A percentile compares a stretch with the other conserved stretches of the same genome.
Conservation (phyloP, 2,113 vertebrate species). For the Sander vitreus region DNA sequence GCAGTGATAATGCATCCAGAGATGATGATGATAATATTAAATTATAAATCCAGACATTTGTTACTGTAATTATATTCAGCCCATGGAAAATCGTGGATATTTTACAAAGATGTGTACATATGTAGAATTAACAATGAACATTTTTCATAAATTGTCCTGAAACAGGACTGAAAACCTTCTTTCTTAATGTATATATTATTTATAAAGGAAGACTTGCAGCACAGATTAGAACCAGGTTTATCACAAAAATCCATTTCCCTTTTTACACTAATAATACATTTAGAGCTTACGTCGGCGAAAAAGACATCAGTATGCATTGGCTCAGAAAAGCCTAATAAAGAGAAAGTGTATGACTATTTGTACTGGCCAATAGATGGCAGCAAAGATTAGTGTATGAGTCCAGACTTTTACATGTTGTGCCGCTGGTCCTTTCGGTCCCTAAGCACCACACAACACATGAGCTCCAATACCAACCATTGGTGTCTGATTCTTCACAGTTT, state of each 20-base stretch:
- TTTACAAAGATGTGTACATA: neutral
- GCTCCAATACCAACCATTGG: constrained; percentile 41
- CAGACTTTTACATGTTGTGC: constrained; percentile 52
- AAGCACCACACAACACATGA: constrained; percentile 76
- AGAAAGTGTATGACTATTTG: neutral
- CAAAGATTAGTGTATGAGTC: constrained; percentile 60
- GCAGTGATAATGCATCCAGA: neutral
- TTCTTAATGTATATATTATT: neutral
- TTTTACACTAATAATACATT: neutral
- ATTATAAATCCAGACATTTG: neutral
- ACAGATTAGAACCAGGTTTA: constrained; percentile 2
- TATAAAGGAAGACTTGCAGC: neutral
- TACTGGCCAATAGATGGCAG: constrained; percentile 81
- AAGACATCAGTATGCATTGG: neutral
- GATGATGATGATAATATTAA: neutral
- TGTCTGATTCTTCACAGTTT: constrained; percentile 11
- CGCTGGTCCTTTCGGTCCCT: constrained; percentile 86
- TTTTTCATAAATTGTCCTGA: neutral
- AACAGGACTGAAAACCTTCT: neutral
- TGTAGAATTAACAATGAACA: neutral
- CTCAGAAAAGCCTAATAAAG: neutral
- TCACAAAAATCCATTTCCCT: neutral
- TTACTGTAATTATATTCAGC: neutral
- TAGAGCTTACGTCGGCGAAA: neutral
- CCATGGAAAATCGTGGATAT: neutral